Conservation (phyloP, 2,113 vertebrate genomes). For the Heterocephalus glaber region DNA sequence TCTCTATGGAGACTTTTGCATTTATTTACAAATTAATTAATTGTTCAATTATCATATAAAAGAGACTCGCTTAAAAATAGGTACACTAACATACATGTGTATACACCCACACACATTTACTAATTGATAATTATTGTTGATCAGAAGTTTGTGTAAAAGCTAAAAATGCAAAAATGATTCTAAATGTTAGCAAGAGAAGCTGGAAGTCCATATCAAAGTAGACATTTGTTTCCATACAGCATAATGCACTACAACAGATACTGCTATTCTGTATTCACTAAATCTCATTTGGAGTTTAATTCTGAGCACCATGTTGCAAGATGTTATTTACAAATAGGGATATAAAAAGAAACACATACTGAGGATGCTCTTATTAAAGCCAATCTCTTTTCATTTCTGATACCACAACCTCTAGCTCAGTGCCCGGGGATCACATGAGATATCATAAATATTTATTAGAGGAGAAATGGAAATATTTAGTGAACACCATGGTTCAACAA, state of each 20-base stretch:
- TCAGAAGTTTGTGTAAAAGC: not conserved
- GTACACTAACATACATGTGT: not conserved
- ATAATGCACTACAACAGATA: not conserved
- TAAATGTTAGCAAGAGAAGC: not conserved
- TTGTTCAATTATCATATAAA: not conserved
- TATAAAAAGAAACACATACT: not conserved
- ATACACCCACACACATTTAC: not conserved
- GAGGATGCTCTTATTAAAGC: not conserved
- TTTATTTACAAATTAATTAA: not conserved
- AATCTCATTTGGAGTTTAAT: not conserved
- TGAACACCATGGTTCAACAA: not conserved
- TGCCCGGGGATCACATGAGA: not conserved
- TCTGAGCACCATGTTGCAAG: not conserved
- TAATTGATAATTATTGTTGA: not conserved
- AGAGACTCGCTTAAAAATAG: not conserved
- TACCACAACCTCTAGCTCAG: not conserved
- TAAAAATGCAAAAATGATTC: not conserved
- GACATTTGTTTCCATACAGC: not conserved
- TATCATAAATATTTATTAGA: not conserved
- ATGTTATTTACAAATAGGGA: not conserved
- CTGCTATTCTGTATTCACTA: not conserved
- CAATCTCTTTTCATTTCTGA: not conserved
- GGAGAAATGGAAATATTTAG: not conserved
- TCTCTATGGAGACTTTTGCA: not conserved
- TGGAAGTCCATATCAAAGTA: not conserved